Evolutionary conservation across 2,797 vertebrate genomes (phyloP), one percentile per base, ranked within the genome.

Genomic region (Bryconaethiops microstoma): DNA sequence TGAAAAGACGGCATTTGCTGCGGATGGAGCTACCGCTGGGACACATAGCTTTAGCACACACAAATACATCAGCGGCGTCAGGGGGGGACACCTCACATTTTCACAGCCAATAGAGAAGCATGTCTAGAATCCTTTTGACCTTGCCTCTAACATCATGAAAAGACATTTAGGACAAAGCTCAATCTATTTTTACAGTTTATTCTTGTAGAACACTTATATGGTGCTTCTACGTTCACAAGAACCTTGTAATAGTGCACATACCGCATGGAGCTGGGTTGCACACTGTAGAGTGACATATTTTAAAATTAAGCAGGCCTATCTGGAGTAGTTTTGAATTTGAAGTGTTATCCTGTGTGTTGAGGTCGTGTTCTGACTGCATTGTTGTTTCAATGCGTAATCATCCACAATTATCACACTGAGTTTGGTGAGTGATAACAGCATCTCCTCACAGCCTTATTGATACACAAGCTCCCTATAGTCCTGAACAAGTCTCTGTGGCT

Each of bases 11-110:
- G 75, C 52, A 54, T 71, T 85, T 23, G n/a, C 74, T 79, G 64
- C 81, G 87, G 84, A 87, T 85, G 77, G 42, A 79, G 74, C 74
- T 35, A 63, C 82, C 54, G 21, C 82, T 84, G 82, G 88, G 86
- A 62, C 74, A 57, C 81, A 29, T 35, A 40, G 48, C 35, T 54
- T 62, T 45, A 29, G 57, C 63, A 54, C 70, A 64, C 60, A 77
- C 45, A 52, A 10, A 54, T 25, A n/a, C 52, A 73, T 57, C 68
- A 71, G 50, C 25, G n/a, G 4, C 12, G 23, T 42, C 71, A 74
- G 13, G 19, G 13, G 19, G 59, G 35, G 54, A 74, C 71, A 2
- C 1, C n/a, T 74, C 45, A 55, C 29, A 2, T 39, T 73, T 73
- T 73, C 14, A 73, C 71, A 40, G 10, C n/a, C n/a, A n/a, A 14